These are phyloP conservation scores for Beris morrisii DNA, from an alignment of 2,888 invertebrate genomes.

Conservation along the genomic window DNA sequence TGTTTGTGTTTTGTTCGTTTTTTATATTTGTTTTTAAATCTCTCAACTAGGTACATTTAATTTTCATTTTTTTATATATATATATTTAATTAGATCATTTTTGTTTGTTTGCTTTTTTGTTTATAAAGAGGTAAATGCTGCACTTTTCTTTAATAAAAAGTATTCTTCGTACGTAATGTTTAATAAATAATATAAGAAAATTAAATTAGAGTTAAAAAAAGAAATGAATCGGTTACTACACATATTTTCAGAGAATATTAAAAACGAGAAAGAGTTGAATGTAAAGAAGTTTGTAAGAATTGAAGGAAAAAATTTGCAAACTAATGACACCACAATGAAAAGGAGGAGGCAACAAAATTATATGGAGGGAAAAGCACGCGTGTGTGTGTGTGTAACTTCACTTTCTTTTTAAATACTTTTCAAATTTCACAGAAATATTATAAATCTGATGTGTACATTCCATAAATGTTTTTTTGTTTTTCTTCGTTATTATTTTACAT, in stretches of 20 bases:
- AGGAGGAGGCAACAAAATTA: constrained; percentile 29
- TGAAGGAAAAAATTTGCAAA: constrained; percentile 3
- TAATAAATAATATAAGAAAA: not conserved
- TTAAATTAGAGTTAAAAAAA: constrained; percentile 1
- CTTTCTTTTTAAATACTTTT: constrained; percentile 22
- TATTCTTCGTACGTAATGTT: constrained; percentile 1
- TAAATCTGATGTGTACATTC: too few species aligned
- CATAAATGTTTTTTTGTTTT: too few species aligned
- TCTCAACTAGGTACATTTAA: constrained; percentile 43
- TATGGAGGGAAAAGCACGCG: too few species aligned
- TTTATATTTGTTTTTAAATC: constrained; percentile 37
- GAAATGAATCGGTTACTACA: not conserved
- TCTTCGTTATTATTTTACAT: too few species aligned
- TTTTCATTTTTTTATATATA: constrained; percentile 34
- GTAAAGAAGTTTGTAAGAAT: not conserved
- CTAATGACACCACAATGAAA: constrained; percentile 35
- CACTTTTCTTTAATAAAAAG: constrained; percentile 22
- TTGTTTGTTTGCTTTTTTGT: constrained; percentile 30
- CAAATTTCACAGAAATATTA: not conserved
- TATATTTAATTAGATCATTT: constrained; percentile 32
- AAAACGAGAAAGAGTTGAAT: too few species aligned
- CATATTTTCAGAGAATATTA: too few species aligned
- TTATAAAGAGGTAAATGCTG: constrained; percentile 40
- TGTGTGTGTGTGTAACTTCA: not conserved
- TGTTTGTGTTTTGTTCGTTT: constrained; percentile 31